These are phyloP conservation scores for Ypsolopha scabrella DNA, from an alignment of 2,888 invertebrate genomes.

Conservation along the genomic window DNA sequence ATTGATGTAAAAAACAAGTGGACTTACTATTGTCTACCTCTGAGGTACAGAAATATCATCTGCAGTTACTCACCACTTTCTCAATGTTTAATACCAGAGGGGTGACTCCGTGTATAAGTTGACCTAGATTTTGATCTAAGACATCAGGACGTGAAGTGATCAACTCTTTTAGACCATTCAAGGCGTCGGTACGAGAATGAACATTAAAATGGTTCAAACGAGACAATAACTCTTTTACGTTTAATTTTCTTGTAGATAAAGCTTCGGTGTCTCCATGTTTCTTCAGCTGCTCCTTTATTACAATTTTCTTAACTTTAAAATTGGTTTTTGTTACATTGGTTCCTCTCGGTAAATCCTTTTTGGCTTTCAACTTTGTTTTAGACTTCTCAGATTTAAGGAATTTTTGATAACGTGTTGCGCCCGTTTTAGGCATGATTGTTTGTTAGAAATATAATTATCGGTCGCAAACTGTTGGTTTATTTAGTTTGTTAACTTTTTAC, in stretches of 20 bases:
- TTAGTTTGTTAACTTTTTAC: no score
- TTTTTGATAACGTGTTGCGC: conserved; percentile 76
- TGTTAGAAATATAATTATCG: no score
- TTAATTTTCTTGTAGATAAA: conserved; percentile 76
- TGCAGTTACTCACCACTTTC: conserved; percentile 48
- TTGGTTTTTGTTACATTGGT: conserved; percentile 90
- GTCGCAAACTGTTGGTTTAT: no score
- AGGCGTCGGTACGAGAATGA: conserved; percentile 74
- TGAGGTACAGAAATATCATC: not conserved
- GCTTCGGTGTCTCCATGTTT: conserved; percentile 65
- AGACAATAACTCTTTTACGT: conserved; percentile 77
- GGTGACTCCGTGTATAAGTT: conserved; percentile 76
- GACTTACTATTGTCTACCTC: not conserved
- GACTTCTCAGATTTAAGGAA: conserved; percentile 86
- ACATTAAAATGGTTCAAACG: conserved; percentile 83
- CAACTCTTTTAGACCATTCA: conserved; percentile 72
- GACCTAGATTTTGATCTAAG: conserved; percentile 72
- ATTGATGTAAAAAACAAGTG: no score
- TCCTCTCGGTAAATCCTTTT: conserved; percentile 84
- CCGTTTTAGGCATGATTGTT: conserved; percentile 47
- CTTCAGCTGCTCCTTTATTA: conserved; percentile 81
- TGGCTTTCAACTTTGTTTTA: conserved; percentile 89
- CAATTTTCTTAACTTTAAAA: conserved; percentile 90
- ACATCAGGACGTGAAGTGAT: conserved; percentile 35
- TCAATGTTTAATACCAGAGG: conserved; percentile 81